phyloP scores from a whole-genome alignment of 1,140 invertebrate species.

The Hycleus phaleratus region DNA sequence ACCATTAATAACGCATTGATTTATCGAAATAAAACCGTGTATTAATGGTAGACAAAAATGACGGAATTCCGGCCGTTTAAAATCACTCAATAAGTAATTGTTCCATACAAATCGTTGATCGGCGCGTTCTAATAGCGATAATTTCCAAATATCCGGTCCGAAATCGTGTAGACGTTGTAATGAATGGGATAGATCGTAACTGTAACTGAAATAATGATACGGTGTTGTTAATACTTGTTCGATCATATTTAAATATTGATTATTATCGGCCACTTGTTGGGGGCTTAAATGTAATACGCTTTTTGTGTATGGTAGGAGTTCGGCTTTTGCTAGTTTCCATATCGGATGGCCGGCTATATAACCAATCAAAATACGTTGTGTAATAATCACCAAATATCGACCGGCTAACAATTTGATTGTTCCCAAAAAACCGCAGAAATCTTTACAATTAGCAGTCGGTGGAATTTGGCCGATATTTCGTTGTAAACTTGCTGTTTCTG shows the following conservation, averaged over 20 bases:
- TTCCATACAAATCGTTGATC: constrained; percentile 94
- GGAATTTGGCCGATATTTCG: constrained; percentile 53
- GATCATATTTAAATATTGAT: constrained; percentile 35
- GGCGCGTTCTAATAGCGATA: constrained; percentile 65
- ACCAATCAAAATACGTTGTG: constrained; percentile 75
- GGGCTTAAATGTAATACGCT: constrained; percentile 78
- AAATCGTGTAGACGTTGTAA: constrained; percentile 84
- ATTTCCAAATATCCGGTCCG: constrained; percentile 70
- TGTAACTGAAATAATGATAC: constrained; percentile 46
- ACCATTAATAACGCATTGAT: constrained; percentile 70
- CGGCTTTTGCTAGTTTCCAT: constrained; percentile 74
- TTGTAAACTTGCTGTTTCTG: constrained; percentile 58
- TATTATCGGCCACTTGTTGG: constrained; percentile 57
- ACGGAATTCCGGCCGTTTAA: constrained; percentile 58
- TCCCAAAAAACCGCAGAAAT: constrained; percentile 86
- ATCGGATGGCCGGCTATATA: constrained; percentile 78
- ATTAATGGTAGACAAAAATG: constrained; percentile 81
- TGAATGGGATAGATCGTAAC: constrained; percentile 89
- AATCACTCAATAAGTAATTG: constrained; percentile 63
- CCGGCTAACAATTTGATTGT: constrained; percentile 79
- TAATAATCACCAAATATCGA: constrained; percentile 84
- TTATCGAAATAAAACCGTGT: constrained; percentile 82
- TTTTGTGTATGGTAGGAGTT: constrained; percentile 80
- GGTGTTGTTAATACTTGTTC: constrained; percentile 33
- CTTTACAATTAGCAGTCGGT: constrained; percentile 51